Evolutionary conservation across 2,113 vertebrate genomes (phyloP), one percentile per base, ranked within the genome.

Genomic region (Theropithecus gelada): DNA sequence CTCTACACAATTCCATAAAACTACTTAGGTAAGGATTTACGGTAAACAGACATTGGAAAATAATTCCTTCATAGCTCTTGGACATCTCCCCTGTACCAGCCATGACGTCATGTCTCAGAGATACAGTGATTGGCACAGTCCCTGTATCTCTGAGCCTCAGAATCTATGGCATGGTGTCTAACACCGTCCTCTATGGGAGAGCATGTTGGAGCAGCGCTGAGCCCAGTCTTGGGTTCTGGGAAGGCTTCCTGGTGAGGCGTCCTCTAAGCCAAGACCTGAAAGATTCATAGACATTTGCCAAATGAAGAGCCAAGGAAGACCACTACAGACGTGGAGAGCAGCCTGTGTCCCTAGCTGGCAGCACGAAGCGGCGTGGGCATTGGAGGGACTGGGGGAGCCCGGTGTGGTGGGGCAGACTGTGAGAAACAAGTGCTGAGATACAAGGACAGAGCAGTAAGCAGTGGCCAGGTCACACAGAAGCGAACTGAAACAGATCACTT

Each of bases 301-400:
- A 32, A 35, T 35, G 30, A 38, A 64, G 59, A 73, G 23, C 17
- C 25, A 27, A 55, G 43, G 38, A 11, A 64, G 1, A n/a, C 30
- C 5, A 16, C 7, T 4, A 5, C 8, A 40, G 25, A 14, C 17
- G 5, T 3, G 16, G 10, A 59, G 17, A 50, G 6, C 13, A 30
- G 23, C 35, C 0, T 2, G 3, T 12, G 6, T 38, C 2, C 0
- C 6, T 3, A 48, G 10, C 66, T 16, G 38, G 43, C 48, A 16
- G 27, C 66, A n/a, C 16, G 45, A 75, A 59, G 40, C 25, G 35
- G 12, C 38, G 11, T 8, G 17, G 27, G 5, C 1, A 5, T 11
- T 1, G 5, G 32, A 43, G 2, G 4, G 17, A 16, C 0, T 45
- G n/a, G 73, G 79, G 23, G 55, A 79, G 14, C 11, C 20, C 6